Conservation (phyloP, 2,888 invertebrate genomes). For the Teleiodes luculella region DNA sequence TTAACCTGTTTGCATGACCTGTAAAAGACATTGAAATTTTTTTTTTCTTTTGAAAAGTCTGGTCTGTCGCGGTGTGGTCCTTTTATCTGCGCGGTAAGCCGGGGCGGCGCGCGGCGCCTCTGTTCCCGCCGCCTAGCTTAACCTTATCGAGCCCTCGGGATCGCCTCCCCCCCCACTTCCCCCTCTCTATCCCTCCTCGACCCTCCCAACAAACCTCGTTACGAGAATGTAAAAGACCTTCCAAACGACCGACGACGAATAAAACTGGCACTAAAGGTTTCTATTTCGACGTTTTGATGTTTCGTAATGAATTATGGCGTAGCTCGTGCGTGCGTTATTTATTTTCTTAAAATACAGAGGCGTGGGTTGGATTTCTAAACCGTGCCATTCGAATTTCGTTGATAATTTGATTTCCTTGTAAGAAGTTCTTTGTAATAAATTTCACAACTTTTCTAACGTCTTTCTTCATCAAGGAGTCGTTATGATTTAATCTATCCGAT, state of each 20-base stretch:
- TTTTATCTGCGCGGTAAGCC: slow-evolving; percentile 51
- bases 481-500: neutral
- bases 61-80: slow-evolving; percentile 64
- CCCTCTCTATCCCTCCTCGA: slow-evolving; percentile 26
- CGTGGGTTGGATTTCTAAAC: neutral
- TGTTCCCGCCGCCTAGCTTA: slow-evolving; percentile 59
- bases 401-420: neutral
- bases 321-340: neutral
- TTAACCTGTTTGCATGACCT: no score
- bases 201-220: slow-evolving; percentile 33
- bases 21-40: no score
- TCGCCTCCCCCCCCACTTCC: slow-evolving; percentile 36
- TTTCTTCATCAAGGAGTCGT: neutral
- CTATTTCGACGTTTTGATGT: slow-evolving; percentile 17
- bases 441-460: neutral
- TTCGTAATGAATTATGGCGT: slow-evolving; percentile 9
- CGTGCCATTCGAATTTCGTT: neutral
- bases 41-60: no score
- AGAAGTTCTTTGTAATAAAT: neutral
- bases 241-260: slow-evolving; percentile 48
- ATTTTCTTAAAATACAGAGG: neutral
- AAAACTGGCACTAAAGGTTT: slow-evolving; percentile 39
- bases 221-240: slow-evolving; percentile 57
- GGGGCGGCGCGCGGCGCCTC: slow-evolving; percentile 47
- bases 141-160: slow-evolving; percentile 67